Evolutionary conservation across 2,888 invertebrate genomes (phyloP).

Genomic region (Operophtera brumata): DNA sequence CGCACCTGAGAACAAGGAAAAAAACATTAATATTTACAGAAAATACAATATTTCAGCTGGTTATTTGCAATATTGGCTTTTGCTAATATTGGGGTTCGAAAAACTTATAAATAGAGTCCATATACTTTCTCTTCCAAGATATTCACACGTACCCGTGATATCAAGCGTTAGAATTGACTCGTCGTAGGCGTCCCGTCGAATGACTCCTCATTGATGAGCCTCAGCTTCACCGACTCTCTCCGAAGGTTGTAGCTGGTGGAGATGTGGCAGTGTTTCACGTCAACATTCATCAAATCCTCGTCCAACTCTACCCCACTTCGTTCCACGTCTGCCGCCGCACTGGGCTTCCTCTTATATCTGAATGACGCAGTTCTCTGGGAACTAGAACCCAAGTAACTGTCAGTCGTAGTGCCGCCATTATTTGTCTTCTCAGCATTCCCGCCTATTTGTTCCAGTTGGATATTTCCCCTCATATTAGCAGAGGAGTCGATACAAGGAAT

Average conservation of each 20-base stretch:
- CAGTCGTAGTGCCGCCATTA: conserved; percentile 88
- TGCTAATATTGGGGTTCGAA: neutral
- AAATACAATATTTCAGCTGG: conserved; percentile 18
- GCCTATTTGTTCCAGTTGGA: conserved; percentile 75
- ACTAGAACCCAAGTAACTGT: conserved; percentile 81
- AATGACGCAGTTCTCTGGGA: conserved; percentile 78
- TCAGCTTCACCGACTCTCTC: conserved; percentile 70
- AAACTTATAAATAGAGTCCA: too few species aligned
- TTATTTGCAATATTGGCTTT: neutral
- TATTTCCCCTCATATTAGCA: conserved; percentile 59
- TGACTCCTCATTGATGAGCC: conserved; percentile 75
- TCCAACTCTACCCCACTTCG: conserved; percentile 75
- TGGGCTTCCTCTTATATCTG: conserved; percentile 78
- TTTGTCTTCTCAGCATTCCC: conserved; percentile 85
- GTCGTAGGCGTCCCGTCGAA: conserved; percentile 68
- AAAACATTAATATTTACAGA: neutral
- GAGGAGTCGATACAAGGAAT: conserved; percentile 83
- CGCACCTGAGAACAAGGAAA: conserved; percentile 57
- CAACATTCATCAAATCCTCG: conserved; percentile 68
- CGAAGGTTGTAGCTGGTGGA: conserved; percentile 74
- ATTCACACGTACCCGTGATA: conserved; percentile 58
- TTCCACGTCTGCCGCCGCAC: conserved; percentile 82
- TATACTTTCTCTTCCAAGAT: too few species aligned
- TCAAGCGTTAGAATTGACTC: conserved; percentile 76
- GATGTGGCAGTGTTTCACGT: conserved; percentile 75